Evolutionary conservation across 2,113 vertebrate genomes (phyloP).

Genomic region (Hypocryptadius cinnamomeus): DNA sequence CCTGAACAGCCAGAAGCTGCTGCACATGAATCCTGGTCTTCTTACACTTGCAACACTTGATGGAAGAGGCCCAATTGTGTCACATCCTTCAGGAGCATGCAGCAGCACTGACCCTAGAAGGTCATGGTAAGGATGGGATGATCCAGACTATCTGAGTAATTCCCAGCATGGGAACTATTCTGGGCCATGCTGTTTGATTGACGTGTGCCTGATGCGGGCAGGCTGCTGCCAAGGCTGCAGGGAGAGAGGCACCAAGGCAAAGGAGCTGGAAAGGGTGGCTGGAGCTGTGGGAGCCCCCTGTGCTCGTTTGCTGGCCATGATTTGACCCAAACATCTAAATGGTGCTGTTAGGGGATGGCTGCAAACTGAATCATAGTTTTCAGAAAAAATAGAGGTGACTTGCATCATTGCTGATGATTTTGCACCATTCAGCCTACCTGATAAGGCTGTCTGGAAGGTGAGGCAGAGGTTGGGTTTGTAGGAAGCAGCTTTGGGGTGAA

Average conservation of each 20-base stretch:
- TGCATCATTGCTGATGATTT: not conserved
- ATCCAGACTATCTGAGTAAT: not conserved
- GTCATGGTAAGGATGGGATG: not conserved
- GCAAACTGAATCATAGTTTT: not conserved
- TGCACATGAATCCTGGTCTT: not conserved
- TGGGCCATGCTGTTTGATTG: not conserved
- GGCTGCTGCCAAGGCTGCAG: not conserved
- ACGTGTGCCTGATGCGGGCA: accelerated
- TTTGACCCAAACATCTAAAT: not conserved
- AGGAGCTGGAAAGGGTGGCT: not conserved
- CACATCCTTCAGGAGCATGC: not conserved
- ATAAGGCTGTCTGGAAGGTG: not conserved
- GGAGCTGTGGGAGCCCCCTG: accelerated
- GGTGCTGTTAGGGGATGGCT: not conserved
- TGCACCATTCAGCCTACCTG: not conserved
- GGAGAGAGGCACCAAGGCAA: not conserved
- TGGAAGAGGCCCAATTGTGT: not conserved
- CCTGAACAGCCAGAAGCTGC: not conserved
- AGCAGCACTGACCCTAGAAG: not conserved
- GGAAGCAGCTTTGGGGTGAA: not conserved
- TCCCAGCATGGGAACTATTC: not conserved
- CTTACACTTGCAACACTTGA: not conserved
- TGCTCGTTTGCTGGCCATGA: not conserved
- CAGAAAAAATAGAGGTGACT: not conserved
- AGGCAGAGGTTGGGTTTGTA: not conserved